Conservation (phyloP, 2,113 vertebrate species). For the Antechinus flavipes region DNA sequence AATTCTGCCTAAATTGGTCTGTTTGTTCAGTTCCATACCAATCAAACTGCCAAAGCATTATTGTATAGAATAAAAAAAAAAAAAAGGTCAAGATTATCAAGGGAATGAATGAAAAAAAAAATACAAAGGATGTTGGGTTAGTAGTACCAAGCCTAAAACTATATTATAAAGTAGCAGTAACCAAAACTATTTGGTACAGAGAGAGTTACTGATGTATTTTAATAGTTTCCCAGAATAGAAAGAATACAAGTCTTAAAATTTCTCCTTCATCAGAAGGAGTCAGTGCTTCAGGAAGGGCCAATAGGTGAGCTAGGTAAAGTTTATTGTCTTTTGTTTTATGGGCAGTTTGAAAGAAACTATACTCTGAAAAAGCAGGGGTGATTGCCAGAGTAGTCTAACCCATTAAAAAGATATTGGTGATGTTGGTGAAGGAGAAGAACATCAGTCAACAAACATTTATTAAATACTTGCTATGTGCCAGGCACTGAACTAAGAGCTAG, state of each 20-base stretch:
- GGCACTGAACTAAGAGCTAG: background rate
- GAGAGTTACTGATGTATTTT: background rate
- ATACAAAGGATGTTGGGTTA: too few relatives aligned
- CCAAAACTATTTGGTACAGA: background rate
- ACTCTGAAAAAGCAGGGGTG: background rate
- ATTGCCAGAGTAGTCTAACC: background rate
- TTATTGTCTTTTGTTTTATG: background rate
- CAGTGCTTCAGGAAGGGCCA: background rate
- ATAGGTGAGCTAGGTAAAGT: background rate
- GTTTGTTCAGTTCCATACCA: too few relatives aligned
- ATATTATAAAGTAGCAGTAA: too few relatives aligned
- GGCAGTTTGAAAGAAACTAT: background rate
- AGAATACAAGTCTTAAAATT: background rate
- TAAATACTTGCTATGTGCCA: background rate
- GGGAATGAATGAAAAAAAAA: too few relatives aligned
- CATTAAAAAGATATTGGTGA: background rate
- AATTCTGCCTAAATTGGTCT: too few relatives aligned
- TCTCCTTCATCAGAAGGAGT: background rate
- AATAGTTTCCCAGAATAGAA: background rate
- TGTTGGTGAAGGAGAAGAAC: background rate
- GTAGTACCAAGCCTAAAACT: too few relatives aligned
- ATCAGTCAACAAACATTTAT: background rate
- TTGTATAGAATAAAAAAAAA: too few relatives aligned
- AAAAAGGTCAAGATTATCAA: too few relatives aligned
- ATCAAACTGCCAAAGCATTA: too few relatives aligned